phyloP scores from a whole-genome alignment of 2,888 invertebrate genomes.

The Ophion costatus region DNA sequence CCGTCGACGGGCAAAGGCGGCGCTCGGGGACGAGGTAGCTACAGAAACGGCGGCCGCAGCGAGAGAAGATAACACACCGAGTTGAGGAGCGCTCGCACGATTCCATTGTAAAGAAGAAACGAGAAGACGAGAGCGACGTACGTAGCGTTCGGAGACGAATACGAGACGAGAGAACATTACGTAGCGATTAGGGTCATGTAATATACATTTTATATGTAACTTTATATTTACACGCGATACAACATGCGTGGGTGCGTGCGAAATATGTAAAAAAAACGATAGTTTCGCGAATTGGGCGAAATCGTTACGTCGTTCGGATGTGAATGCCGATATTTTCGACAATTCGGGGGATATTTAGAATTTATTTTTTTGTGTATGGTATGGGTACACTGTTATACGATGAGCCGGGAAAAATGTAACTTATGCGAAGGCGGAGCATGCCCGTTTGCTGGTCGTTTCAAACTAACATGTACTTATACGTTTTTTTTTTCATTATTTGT shows the following conservation, averaged over 20 bases:
- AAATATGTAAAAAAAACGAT: constrained; percentile 41
- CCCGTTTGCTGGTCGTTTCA: too few species aligned
- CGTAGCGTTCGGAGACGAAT: not conserved
- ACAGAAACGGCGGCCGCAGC: constrained; percentile 80
- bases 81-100: constrained; percentile 44
- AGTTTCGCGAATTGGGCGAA: constrained; percentile 15
- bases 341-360: too few species aligned
- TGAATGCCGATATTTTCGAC: too few species aligned
- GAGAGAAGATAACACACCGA: constrained; percentile 81
- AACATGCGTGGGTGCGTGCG: constrained; percentile 62
- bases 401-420: too few species aligned
- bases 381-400: too few species aligned
- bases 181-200: not conserved
- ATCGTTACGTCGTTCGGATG: not conserved
- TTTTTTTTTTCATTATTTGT: too few species aligned
- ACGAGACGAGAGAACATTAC: not conserved
- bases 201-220: constrained; percentile 41
- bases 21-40: constrained; percentile 79
- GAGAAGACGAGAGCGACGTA: constrained; percentile 3
- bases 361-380: too few species aligned
- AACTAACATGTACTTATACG: too few species aligned
- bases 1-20: constrained; percentile 76
- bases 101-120: constrained; percentile 62
- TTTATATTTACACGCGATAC: constrained; percentile 31
- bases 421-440: too few species aligned